phyloP scores from a whole-genome alignment of 37 sponge, comb jelly and placozoan species.

The Cliona cf. orientalis region DNA sequence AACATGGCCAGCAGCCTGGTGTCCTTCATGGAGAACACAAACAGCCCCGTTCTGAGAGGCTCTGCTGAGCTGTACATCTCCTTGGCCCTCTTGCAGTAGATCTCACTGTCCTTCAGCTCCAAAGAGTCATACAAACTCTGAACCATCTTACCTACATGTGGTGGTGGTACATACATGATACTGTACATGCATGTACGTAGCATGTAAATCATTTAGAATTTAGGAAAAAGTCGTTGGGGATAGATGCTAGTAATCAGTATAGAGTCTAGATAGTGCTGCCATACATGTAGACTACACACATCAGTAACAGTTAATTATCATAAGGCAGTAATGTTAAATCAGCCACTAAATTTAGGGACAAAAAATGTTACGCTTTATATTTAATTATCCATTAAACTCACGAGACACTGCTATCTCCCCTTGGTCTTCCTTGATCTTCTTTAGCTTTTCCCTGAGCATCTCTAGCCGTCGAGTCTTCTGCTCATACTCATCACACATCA shows the following conservation, averaged over 20 bases:
- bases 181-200: too few species aligned
- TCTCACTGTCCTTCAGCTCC: conserved; percentile 62
- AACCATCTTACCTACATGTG: conserved; percentile 62
- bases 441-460: conserved; percentile 50
- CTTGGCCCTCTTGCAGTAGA: conserved; percentile 66
- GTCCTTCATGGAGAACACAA: conserved; percentile 60
- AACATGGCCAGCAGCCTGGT: conserved; percentile 52
- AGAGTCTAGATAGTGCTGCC: too few species aligned
- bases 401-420: conserved; percentile 59
- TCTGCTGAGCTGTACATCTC: conserved; percentile 49
- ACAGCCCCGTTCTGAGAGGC: conserved; percentile 23
- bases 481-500: conserved; percentile 69
- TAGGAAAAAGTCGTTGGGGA: too few species aligned
- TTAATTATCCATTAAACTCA: background rate
- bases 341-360: background rate
- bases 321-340: too few species aligned
- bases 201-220: too few species aligned
- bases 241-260: too few species aligned
- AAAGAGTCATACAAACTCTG: conserved; percentile 67
- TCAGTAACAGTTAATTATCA: too few species aligned
- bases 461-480: conserved; percentile 59
- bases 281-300: too few species aligned
- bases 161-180: too few species aligned
- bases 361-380: background rate
- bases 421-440: conserved; percentile 35